These are phyloP conservation scores for Scaeva pyrastri DNA, from an alignment of 2,888 invertebrate genomes.

Conservation along the genomic window DNA sequence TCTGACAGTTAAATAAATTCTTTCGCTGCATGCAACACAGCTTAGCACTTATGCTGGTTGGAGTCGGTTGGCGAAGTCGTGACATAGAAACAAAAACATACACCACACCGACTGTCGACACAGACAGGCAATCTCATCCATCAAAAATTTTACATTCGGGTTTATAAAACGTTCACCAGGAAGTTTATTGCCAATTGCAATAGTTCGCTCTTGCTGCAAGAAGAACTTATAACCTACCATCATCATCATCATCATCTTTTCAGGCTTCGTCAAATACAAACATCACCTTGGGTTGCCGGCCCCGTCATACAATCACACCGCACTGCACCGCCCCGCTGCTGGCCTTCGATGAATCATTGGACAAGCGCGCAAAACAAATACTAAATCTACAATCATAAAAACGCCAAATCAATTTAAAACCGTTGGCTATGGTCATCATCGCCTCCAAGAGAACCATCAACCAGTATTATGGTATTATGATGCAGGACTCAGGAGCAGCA, in stretches of 20 bases:
- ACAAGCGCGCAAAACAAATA: conserved; percentile 45
- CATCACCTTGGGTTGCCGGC: conserved; percentile 15
- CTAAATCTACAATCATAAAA: conserved; percentile 62
- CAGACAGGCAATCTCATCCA: conserved; percentile 31
- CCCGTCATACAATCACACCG: no score
- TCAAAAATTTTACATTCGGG: conserved; percentile 34
- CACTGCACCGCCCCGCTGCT: background rate
- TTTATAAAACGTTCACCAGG: conserved; percentile 38
- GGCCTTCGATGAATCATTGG: conserved; percentile 23
- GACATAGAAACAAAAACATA: conserved; percentile 43
- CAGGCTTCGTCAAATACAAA: conserved; percentile 37
- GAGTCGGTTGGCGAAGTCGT: conserved; percentile 18
- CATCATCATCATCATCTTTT: conserved; percentile 44
- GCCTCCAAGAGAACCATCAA: conserved; percentile 21
- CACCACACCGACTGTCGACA: conserved; percentile 26
- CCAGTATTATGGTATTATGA: conserved; percentile 8
- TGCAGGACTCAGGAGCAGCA: conserved; percentile 26
- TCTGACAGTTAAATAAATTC: conserved; percentile 28
- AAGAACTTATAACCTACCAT: background rate
- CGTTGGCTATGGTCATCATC: conserved; percentile 59
- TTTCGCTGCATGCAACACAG: conserved; percentile 30
- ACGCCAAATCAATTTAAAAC: conserved; percentile 66
- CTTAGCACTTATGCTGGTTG: conserved; percentile 29
- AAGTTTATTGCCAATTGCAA: conserved; percentile 52
- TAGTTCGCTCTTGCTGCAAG: background rate